Conservation (phyloP, 2,888 invertebrate genomes). For the Abrostola tripartita region DNA sequence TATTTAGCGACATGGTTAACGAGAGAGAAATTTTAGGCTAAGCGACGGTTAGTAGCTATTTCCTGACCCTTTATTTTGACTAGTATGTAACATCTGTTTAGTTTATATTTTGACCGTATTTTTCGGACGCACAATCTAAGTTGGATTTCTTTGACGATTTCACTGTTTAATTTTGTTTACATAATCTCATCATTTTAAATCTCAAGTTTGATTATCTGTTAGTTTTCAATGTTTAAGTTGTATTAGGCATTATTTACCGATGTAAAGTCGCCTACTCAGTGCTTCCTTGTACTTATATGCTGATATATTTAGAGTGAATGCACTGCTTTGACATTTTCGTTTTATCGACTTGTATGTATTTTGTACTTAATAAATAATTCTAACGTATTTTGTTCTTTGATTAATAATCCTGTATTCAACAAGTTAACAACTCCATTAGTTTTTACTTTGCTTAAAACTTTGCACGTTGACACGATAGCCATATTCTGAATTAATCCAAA, state of each 20-base stretch:
- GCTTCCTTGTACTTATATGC: conserved; percentile 84
- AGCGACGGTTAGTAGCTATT: conserved; percentile 24
- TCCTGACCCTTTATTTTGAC: conserved; percentile 41
- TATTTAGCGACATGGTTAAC: conserved; percentile 22
- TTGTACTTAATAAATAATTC: conserved; percentile 32
- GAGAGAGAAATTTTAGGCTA: conserved; percentile 46
- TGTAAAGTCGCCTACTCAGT: conserved; percentile 73
- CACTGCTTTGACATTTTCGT: conserved; percentile 53
- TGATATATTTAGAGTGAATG: conserved; percentile 84
- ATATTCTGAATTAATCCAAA: too few relatives aligned
- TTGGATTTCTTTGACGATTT: conserved; percentile 34
- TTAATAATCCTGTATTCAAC: too few relatives aligned
- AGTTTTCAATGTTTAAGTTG: conserved; percentile 17
- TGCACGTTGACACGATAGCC: too few relatives aligned
- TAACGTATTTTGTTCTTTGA: background rate
- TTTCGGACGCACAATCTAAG: conserved; percentile 51
- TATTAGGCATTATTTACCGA: conserved; percentile 70
- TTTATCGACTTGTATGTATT: conserved; percentile 30
- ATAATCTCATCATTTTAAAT: conserved; percentile 22
- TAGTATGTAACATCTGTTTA: conserved; percentile 11
- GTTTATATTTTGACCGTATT: conserved; percentile 45
- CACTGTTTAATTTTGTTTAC: too few relatives aligned
- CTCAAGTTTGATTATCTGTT: conserved; percentile 18
- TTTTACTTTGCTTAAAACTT: too few relatives aligned
- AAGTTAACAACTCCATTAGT: too few relatives aligned